Base-by-base conservation (phyloP, 2,888 invertebrate species). In the Alcis repandata region DNA sequence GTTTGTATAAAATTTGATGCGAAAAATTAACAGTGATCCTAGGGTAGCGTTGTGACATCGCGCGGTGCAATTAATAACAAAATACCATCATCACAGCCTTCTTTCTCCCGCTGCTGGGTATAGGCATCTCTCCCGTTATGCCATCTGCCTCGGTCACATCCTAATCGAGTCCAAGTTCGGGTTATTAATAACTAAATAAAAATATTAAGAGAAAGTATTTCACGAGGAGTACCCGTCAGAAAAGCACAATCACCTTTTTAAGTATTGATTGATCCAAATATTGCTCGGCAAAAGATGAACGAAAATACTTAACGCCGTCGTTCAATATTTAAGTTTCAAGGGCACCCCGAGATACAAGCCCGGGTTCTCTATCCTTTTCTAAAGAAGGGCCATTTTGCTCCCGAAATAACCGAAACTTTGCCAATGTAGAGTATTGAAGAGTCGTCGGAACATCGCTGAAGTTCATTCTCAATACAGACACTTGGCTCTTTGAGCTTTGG, bases 371-470 rank as follows among this genome's bases (percentile, higher is more conserved):
- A 51, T 36, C 51, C 51, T 51, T 48, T 51, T 51, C 51, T 51
- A 51, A 51, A 51, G 51, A 51, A 51, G 32, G 51, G 36, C 20
- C 51, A 51, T 36, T 51, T 51, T 51, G 51, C 19, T 51, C 36
- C 36, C 36, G 51, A 51, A 51, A 51, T 51, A 51, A 51, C 36
- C 20, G 1, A 36, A 51, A 51, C 36, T 51, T 51, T 20, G 38
- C 13, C 36, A 20, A 51, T 36, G 20, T 46, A 1, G 51, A 51
- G 19, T 19, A 36, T 51, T 51, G 51, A 32, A 48, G 51, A 49
- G 49, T 33, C 36, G 36, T 8, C 19, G 36, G 20, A 13, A 36
- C 36, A n/a, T 32, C 17, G 15, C 17, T 15, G 32, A 7, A 49
- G 17, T 15, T 32, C 27, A 15, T 46, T 32, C 32, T 15, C 32